A percentile compares a stretch with the other conserved stretches of the same genome.
These are phyloP conservation scores for Tanypteryx hageni DNA, from an alignment of 2,888 invertebrate species.

Conservation along the genomic window DNA sequence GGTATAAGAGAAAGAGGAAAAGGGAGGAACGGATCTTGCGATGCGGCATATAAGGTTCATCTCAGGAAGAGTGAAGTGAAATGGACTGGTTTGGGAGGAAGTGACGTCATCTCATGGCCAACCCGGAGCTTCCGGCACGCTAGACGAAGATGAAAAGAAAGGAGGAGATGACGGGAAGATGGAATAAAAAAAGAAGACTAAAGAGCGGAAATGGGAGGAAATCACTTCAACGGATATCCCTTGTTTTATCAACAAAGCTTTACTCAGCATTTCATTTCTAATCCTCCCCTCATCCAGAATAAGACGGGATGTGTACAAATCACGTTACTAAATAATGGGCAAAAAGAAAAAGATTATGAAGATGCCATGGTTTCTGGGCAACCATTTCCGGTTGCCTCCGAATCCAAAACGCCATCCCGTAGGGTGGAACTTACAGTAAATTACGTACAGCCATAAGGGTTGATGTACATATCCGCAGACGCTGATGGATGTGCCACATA, in stretches of 20 bases:
- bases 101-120: slow-evolving; percentile 24
- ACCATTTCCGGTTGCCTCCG: neutral
- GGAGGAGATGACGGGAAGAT: neutral
- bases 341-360: neutral
- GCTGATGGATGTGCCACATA: neutral
- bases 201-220: slow-evolving; percentile 47
- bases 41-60: neutral
- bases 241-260: neutral
- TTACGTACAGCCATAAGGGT: neutral
- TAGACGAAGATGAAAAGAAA: slow-evolving; percentile 47
- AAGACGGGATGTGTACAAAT: neutral
- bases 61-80: neutral
- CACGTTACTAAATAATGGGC: neutral
- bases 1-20: neutral
- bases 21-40: slow-evolving; percentile 2
- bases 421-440: neutral
- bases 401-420: neutral
- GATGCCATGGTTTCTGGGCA: neutral
- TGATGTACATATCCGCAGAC: neutral
- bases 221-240: slow-evolving; percentile 20
- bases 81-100: slow-evolving; percentile 37
- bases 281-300: neutral
- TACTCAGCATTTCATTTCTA: neutral
- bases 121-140: slow-evolving; percentile 31
- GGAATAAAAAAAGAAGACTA: slow-evolving; percentile 4